These are phyloP conservation scores for Pteropus alecto DNA, from an alignment of 2,113 vertebrate species.

Conservation along the genomic window DNA sequence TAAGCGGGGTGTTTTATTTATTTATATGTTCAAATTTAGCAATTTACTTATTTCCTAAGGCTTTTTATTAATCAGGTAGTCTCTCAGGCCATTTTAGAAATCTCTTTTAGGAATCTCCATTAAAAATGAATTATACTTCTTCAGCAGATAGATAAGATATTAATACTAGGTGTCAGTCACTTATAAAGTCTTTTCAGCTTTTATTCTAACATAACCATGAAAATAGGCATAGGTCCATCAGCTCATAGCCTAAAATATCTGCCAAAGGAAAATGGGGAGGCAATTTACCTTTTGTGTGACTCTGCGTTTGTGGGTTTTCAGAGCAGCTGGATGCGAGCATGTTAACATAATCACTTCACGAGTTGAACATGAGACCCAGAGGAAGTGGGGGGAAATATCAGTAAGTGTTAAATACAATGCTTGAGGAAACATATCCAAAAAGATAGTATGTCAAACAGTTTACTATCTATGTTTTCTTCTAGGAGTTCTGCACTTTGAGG, in stretches of 20 bases:
- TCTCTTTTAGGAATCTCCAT: neutral
- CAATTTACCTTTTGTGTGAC: neutral
- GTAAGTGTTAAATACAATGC: neutral
- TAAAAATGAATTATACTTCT: neutral
- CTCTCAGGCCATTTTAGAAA: neutral
- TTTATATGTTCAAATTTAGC: neutral
- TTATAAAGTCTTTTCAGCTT: neutral
- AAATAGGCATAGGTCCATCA: neutral
- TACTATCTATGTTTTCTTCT: neutral
- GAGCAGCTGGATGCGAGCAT: neutral
- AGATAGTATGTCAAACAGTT: neutral
- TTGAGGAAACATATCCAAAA: neutral
- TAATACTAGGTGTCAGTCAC: neutral
- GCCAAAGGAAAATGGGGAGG: neutral
- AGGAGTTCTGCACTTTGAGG: neutral
- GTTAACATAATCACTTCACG: neutral
- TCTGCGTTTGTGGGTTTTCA: neutral
- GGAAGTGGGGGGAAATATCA: neutral
- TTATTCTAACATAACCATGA: neutral
- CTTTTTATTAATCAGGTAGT: conserved; percentile 15
- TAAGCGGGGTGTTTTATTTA: neutral
- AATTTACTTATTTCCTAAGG: neutral
- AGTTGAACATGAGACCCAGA: neutral
- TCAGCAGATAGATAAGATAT: neutral
- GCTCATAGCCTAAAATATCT: neutral